These are phyloP conservation scores for Augochlorella aurata DNA, from an alignment of 2,888 invertebrate genomes.

Conservation along the genomic window DNA sequence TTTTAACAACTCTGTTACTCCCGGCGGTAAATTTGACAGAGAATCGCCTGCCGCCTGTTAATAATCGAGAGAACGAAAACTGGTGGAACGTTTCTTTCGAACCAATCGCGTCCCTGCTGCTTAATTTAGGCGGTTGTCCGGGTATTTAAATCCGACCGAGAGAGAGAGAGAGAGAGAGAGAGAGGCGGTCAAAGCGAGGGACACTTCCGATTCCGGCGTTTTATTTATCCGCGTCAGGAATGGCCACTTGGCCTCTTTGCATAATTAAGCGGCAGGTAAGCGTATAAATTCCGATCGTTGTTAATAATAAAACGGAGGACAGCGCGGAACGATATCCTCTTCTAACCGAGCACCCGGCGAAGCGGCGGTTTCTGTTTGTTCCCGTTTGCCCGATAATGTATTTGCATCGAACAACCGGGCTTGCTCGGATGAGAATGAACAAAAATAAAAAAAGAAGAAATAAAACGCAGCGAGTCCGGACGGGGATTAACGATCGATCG, in stretches of 20 bases:
- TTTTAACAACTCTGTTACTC: too few species aligned
- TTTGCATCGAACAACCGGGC: not conserved
- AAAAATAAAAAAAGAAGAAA: not conserved
- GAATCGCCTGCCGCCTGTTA: not conserved
- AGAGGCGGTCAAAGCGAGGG: not conserved
- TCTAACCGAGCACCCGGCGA: not conserved
- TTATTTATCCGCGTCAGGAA: slow-evolving; percentile 18
- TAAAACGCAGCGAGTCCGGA: not conserved
- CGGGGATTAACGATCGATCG: not conserved
- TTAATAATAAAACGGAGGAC: slow-evolving; percentile 15
- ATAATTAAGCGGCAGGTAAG: slow-evolving; percentile 21
- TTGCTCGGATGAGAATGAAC: not conserved
- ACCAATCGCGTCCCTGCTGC: too few species aligned
- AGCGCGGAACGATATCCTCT: not conserved
- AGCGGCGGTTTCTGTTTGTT: slow-evolving; percentile 2
- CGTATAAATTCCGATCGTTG: slow-evolving; percentile 15
- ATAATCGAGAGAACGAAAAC: not conserved
- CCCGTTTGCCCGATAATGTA: not conserved
- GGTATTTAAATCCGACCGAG: not conserved
- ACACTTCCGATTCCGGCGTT: not conserved
- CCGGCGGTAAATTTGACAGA: too few species aligned
- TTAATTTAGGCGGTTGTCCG: slow-evolving; percentile 4
- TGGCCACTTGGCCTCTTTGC: slow-evolving; percentile 3
- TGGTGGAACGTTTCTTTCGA: too few species aligned
- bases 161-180: too few species aligned